Conservation (phyloP, 2,797 vertebrate species). For the Lacerta bilineata region DNA sequence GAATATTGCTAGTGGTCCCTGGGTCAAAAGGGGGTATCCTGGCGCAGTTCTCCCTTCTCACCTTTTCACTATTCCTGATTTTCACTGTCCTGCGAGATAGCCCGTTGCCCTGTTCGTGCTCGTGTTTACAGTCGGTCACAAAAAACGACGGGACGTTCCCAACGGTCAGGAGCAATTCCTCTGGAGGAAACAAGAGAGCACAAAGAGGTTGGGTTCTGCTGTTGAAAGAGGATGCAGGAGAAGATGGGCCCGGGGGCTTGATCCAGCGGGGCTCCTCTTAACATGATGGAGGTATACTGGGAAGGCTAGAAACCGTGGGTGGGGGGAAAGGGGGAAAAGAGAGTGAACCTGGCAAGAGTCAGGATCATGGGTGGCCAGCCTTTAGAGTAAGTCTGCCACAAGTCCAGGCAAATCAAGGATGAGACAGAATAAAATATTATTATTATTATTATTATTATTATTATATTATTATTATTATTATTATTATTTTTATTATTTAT, state of each 20-base stretch:
- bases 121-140: constrained; percentile 61
- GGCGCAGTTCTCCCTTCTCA: constrained; percentile 61
- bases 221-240: background rate
- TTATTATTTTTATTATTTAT: too few relatives aligned
- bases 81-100: constrained; percentile 72
- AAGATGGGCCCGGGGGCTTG: background rate
- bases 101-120: fast-evolving
- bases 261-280: background rate
- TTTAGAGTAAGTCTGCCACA: background rate
- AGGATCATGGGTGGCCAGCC: background rate
- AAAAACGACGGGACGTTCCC: constrained; percentile 79
- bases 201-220: background rate
- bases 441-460: too few relatives aligned
- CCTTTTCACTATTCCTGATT: constrained; percentile 80
- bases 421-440: background rate
- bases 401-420: background rate
- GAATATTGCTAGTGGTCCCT: background rate
- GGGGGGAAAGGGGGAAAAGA: background rate
- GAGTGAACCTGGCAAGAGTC: background rate
- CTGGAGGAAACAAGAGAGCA: constrained; percentile 64
- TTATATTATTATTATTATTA: too few relatives aligned
- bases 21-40: background rate
- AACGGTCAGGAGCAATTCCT: constrained; percentile 75
- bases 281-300: background rate
- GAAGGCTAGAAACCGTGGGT: too few relatives aligned